Base-by-base conservation (phyloP, 2,113 vertebrate species). In the Cavia aperea region DNA sequence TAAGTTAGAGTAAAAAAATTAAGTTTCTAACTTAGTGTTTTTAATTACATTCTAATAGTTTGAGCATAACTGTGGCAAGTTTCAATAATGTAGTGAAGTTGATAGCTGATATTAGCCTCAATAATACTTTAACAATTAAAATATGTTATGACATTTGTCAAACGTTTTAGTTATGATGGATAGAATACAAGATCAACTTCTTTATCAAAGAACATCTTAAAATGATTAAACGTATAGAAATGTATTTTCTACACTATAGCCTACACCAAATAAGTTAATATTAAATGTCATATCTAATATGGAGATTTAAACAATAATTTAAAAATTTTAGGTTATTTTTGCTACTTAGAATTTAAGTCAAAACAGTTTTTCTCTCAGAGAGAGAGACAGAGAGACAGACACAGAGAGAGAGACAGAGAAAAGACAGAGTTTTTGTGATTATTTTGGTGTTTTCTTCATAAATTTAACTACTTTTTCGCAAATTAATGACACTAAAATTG, bases 61-160 rank as follows among this genome's bases (percentile, higher is more conserved):
- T 56, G 54, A 78, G 31, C 24, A 36, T 51, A 89, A 93, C 39
- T 88, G 16, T 23, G 5, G 29, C 62, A 81, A 5, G 14, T 73
- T 92, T 90, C 31, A 88, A 60, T 83, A 87, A 70, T 11, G 6
- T 49, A 70, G 60, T 4, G 5, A 91, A 89, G 29, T n/a, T 89
- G 3, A 39, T 89, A 46, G 11, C 6, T 81, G 36, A 12, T 0
- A 92, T 58, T 82, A 75, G 5, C 33, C 36, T 75, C 43, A 86
- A 81, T 36, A 51, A 18, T 66, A 81, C 7, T 63, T 89, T 15
- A 81, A 82, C 95, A 66, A 66, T 49, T 56, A 49, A 95, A 94
- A 24, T 63, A 82, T 75, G 21, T 89, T 81, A 10, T 6, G 60
- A 66, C 4, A 92, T 43, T 63, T 91, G 39, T 86, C 43, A 78